Evolutionary conservation across 2,797 vertebrate genomes (phyloP).

Genomic region (Mormyrops boulengeri): DNA sequence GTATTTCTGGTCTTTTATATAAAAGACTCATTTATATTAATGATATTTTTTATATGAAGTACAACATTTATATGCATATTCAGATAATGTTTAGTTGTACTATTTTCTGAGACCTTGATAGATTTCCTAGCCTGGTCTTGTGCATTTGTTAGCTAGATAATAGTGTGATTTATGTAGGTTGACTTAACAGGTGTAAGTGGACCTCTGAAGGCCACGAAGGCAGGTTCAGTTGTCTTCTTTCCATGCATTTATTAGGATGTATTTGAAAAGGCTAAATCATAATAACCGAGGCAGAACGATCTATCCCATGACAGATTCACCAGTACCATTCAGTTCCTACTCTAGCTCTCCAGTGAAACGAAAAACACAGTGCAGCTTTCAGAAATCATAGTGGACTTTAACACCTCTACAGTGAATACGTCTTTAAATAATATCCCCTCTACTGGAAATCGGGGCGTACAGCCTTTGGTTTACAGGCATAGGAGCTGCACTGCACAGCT

Average conservation of each 20-base stretch:
- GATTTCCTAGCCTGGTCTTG: neutral
- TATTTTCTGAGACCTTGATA: neutral
- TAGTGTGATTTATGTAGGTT: neutral
- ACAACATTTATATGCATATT: neutral
- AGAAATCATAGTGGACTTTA: neutral
- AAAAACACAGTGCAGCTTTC: neutral
- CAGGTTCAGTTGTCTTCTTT: neutral
- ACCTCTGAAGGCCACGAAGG: neutral
- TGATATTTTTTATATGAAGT: neutral
- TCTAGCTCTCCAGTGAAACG: neutral
- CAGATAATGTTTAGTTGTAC: neutral
- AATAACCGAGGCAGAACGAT: neutral
- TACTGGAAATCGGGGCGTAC: neutral
- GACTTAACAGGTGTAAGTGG: neutral
- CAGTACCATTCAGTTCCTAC: neutral
- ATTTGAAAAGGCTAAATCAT: neutral
- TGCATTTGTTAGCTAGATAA: neutral
- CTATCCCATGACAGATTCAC: neutral
- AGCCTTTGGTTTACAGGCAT: neutral
- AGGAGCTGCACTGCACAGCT: neutral
- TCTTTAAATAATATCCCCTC: neutral
- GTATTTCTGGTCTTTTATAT: neutral
- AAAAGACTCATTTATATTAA: neutral
- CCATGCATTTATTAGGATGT: neutral
- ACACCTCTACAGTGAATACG: conserved; percentile 8